Base-by-base conservation (phyloP, 2,888 invertebrate species). In the Lithophane socia region DNA sequence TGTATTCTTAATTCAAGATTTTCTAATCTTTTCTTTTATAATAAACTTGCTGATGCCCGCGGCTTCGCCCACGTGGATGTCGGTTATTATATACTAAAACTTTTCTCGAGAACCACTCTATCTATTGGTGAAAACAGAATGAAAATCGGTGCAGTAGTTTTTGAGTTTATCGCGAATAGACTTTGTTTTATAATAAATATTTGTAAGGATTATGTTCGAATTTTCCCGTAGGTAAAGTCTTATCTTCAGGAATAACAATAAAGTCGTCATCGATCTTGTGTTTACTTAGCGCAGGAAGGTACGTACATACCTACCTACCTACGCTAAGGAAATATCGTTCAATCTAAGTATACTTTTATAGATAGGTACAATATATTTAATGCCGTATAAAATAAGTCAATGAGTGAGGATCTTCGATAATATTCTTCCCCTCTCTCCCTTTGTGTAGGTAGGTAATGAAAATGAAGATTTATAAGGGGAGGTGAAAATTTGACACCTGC, bases 391-490 rank as follows among this genome's bases (percentile, higher is more conserved):
- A 86, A 84, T 81, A 89, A 87, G 87, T 84, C 84, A 87, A 88
- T 87, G 80, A 84, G 82, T 83, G 79, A 81, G 86, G 79, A 84
- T 86, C 84, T 83, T 80, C 82, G 77, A 86, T 85, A 88, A 88
- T 88, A 87, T 87, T 82, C 74, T 77, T 58, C 79, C 83, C 84
- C 82, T 83, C 83, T 79, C 79, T 82, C 75, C 79, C 86, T 84
- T 83, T 80, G 83, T 84, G 82, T 83, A 75, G 75, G 73, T 60
- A 69, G 64, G 80, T 84, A 88, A 88, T 87, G 86, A 88, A 89
- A 90, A 88, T 89, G 87, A 86, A 89, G 87, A 89, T 89, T 86
- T 89, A 90, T 88, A 79, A 79, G 79, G 77, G 85, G 80, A 80
- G 81, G 84, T 72, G 76, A 75, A 86, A 80, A 79, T 80, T 87